Base-by-base conservation (phyloP, 2,888 invertebrate species). In the Agrilus biguttatus region DNA sequence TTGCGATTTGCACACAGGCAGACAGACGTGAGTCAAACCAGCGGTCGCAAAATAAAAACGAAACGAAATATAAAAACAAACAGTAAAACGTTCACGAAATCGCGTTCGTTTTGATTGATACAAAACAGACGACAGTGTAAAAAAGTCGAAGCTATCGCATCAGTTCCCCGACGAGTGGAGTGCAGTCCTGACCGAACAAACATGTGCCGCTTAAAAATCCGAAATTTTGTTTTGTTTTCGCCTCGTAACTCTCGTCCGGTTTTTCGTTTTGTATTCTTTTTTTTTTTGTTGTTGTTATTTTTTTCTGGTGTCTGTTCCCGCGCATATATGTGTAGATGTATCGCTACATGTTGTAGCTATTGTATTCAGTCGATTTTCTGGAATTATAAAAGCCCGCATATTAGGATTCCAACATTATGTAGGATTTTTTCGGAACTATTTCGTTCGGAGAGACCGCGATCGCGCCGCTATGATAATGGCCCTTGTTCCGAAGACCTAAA, bases 61-160 rank as follows among this genome's bases (percentile, higher is more conserved):
- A 49, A 58, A 58, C 56, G 56, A 56, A 56, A 58, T 57, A 53
- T 58, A 59, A 57, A 57, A 56, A 28, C 3, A 10, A 28, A 28
- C 28, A 3, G 28, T 28, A 28, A 28, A 28, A 28, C 10, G 28
- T 10, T 28, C 28, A 10, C 28, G 28, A 28, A 28, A 28, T 28
- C 51, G 50, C 53, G 53, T 49, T 48, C 53, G 53, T 58, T 62
- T 63, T 63, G 63, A 63, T 63, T 63, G 63, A 63, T 62, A 61
- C 57, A 61, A 61, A 60, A 60, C 61, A 60, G 60, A 60, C 61
- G 61, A 53, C 61, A 60, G 53, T 51, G 57, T 56, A 61, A 60
- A 61, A 61, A 61, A 57, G 56, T 55, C 57, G 57, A 55, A 53
- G 55, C 55, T 54, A 28, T 28, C 28, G 28, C 10, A 28, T 28